Base-by-base conservation (phyloP, 2,797 vertebrate genomes). In the Pachyuromys duprasi region DNA sequence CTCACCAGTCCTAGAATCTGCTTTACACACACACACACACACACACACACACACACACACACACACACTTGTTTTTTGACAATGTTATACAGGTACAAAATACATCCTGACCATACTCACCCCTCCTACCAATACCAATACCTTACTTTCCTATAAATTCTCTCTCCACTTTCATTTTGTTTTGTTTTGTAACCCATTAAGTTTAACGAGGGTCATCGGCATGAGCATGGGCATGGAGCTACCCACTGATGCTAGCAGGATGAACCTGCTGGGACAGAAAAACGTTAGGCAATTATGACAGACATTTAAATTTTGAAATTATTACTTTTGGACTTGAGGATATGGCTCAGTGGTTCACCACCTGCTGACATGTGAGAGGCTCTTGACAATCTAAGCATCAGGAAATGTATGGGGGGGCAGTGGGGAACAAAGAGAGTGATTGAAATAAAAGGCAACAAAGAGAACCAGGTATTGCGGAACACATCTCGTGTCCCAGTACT, bases 251-350 rank as follows among this genome's bases (percentile, higher is more conserved):
- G 45, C 45, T 45, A 57, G 49, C 49, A 55, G 8, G 20, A 17
- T 55, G 18, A n/a, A 6, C 86, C 15, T 91, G 78, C 20, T 70
- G 6, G 36, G 45, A 92, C 78, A 93, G 94, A 92, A 7, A 45
- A 45, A 45, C 45, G 45, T 45, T 45, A 45, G 45, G 45, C 45
- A 45, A 45, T 45, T 45, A 45, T 45, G 45, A 45, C 45, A 45
- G 7, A n/a, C n/a, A n/a, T n/a, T 45, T 45, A 88, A 82, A 39
- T 86, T 88, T 84, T 39, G 84, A 72, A 94, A 81, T 65, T 76
- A 92, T 60, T 45, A 83, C 9, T 49, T 57, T 90, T 63, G 55
- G 55, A 62, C 88, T 93, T 55, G 33, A 63, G 63, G 57, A 94
- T 63, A 75, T 39, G 26, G 31, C 49, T 79, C 31, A 11, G 31